A percentile compares a stretch with the other conserved stretches of the same genome.
phyloP scores from a whole-genome alignment of 2,888 invertebrate genomes.

The Nesidiocoris tenuis region DNA sequence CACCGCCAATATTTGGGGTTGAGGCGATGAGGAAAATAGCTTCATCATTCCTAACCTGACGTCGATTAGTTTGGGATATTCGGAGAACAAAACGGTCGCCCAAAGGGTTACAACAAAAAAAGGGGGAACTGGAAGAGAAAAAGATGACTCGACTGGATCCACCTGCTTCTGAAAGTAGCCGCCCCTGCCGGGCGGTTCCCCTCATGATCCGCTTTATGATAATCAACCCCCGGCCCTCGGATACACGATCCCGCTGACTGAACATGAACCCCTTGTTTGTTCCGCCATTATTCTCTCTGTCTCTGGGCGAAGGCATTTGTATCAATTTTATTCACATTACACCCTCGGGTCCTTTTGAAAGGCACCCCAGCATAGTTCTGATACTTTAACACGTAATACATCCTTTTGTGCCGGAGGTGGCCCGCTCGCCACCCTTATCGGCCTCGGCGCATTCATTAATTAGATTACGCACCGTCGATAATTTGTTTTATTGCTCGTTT shows the following conservation, averaged over 20 bases:
- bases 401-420: constrained; percentile 19
- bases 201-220: constrained; percentile 29
- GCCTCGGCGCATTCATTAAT: constrained; percentile 31
- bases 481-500: constrained; percentile 36
- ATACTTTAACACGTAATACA: neutral
- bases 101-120: neutral
- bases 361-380: constrained; percentile 35
- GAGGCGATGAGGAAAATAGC: no score
- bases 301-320: constrained; percentile 42
- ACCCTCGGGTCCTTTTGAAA: constrained; percentile 43
- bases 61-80: neutral
- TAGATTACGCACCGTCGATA: constrained; percentile 30
- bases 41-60: neutral
- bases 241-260: neutral
- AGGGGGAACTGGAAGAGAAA: neutral
- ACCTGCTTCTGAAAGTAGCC: neutral
- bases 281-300: constrained; percentile 41
- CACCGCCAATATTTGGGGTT: no score
- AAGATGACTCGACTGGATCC: neutral
- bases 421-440: neutral
- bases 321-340: constrained; percentile 48
- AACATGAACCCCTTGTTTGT: constrained; percentile 26
- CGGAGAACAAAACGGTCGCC: neutral
- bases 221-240: constrained; percentile 31
- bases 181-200: neutral